Conservation (phyloP, 2,888 invertebrate genomes). For the Petrolisthes manimaculis region DNA sequence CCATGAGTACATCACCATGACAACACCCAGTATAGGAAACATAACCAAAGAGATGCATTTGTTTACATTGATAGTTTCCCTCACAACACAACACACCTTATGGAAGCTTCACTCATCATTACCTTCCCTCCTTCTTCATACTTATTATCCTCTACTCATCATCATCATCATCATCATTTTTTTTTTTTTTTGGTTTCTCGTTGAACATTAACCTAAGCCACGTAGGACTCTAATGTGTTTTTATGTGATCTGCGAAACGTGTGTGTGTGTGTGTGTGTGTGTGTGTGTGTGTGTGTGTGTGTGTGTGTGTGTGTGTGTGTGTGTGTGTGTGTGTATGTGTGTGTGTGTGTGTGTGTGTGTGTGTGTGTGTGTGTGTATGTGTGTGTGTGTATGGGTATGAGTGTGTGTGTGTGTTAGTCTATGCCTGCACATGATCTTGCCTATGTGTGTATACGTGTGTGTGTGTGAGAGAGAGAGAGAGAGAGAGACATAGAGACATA, state of each 20-base stretch:
- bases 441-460: neutral
- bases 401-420: neutral
- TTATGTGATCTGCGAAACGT: neutral
- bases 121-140: neutral
- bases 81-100: neutral
- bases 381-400: neutral
- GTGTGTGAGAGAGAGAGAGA: neutral
- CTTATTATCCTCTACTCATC: too few species aligned
- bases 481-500: neutral
- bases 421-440: neutral
- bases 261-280: constrained; percentile 11
- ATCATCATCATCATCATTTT: too few species aligned
- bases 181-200: too few species aligned
- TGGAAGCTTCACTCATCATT: neutral
- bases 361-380: neutral
- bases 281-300: constrained; percentile 6
- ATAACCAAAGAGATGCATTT: too few species aligned
- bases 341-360: neutral
- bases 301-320: neutral
- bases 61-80: neutral
- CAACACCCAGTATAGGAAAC: too few species aligned
- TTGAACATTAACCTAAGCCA: too few species aligned
- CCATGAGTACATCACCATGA: too few species aligned
- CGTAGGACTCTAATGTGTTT: too few species aligned
- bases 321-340: neutral